Base-by-base conservation (phyloP, 2,888 invertebrate species). In the Drosophila siamana region DNA sequence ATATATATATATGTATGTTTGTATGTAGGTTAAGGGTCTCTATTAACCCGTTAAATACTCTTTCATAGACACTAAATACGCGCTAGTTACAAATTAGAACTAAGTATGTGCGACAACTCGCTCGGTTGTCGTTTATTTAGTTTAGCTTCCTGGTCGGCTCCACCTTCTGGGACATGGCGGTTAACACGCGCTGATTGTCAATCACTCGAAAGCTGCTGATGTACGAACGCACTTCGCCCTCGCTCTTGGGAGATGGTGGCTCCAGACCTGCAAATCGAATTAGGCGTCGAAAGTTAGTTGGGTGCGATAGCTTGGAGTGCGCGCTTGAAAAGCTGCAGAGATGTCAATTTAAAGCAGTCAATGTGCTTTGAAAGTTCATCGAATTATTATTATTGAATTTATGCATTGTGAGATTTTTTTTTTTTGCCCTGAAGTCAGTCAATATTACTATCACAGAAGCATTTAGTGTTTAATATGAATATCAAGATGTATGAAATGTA, bases 121-220 rank as follows among this genome's bases (percentile, higher is more conserved):
- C 30, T 30, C 11, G 9, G 4, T 36, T 36, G 33, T 36, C 33
- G 33, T 13, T 7, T 1, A 24, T 82, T 88, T 88, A 71, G 68
- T 75, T 75, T 43, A 82, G 84, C 76, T 89, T 91, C 46, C 95
- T 92, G 78, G 94, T 93, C 64, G 95, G 94, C 91, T 96, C 96
- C 85, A 96, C 92, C 91, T 95, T 95, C 90, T 96, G 95, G n/a
- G 96, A 96, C 91, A 96, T 93, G 86, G 95, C 95, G 67, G 95
- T 96, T 61, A 97, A 92, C 48, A 94, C 94, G 82, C 95, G 93
- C 91, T 96, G 96, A 93, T 96, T 96, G 93, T 97, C 96, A 87
- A 97, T 96, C 54, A 95, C 95, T 80, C 95, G 93, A 81, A 97
- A 93, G 90, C 95, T 95, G 86, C 95, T 94, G 75, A 96, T 95